A percentile compares a stretch with the other conserved stretches of the same genome.
Conservation (phyloP, 2,113 vertebrate species). For the Gnathonemus echidnorhynchus region DNA sequence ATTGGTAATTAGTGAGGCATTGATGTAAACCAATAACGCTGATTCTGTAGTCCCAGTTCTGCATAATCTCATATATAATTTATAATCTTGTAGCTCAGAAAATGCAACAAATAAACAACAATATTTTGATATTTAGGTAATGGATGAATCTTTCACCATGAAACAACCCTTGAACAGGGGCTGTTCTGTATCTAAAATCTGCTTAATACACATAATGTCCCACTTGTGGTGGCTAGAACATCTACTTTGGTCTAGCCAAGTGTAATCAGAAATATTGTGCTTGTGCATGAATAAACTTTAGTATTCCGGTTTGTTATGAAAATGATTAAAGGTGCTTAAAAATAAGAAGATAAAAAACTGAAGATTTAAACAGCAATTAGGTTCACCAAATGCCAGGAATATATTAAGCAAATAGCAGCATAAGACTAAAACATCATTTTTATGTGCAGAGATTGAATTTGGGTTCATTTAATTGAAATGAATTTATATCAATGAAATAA, state of each 20-base stretch:
- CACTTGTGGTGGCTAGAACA: not conserved
- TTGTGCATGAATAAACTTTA: not conserved
- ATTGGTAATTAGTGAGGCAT: not conserved
- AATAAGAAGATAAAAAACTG: not conserved
- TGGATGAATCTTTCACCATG: not conserved
- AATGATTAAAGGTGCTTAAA: not conserved
- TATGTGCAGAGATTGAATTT: not conserved
- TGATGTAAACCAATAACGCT: not conserved
- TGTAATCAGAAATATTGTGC: not conserved
- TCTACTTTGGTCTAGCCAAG: not conserved
- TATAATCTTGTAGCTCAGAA: not conserved
- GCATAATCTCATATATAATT: not conserved
- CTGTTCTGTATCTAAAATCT: not conserved
- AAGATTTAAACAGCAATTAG: not conserved
- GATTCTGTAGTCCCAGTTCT: not conserved
- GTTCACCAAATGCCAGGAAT: not conserved
- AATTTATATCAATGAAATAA: not conserved
- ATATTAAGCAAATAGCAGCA: not conserved
- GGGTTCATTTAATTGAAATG: not conserved
- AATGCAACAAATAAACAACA: not conserved
- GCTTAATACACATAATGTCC: not conserved
- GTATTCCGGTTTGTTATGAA: not conserved
- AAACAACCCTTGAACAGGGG: not conserved
- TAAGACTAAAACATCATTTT: not conserved
- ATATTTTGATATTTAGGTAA: not conserved